Conservation (phyloP, 2,797 vertebrate species). For the Cyprinella venusta region DNA sequence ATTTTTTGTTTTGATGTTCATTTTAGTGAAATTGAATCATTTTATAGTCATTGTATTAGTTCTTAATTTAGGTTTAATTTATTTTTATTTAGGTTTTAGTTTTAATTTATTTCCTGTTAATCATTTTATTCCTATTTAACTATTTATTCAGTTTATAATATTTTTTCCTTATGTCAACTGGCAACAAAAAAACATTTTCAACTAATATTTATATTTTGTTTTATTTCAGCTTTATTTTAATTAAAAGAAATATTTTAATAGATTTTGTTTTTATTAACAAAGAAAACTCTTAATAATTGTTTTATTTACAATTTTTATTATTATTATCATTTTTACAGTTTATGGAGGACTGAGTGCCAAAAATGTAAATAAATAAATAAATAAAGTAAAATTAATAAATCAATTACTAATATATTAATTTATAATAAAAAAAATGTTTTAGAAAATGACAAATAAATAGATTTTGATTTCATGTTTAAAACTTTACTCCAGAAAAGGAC, state of each 20-base stretch:
- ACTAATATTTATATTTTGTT: neutral
- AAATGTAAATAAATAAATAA: neutral
- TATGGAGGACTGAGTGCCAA: neutral
- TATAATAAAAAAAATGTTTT: neutral
- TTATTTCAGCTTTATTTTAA: neutral
- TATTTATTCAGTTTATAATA: no score
- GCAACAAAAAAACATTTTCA: no score
- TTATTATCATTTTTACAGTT: neutral
- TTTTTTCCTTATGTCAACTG: neutral
- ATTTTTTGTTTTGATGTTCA: neutral
- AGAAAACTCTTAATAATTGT: neutral
- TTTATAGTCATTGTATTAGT: fast-evolving
- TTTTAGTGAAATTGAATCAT: neutral
- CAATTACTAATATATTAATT: neutral
- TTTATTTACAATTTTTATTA: neutral
- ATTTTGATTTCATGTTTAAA: neutral
- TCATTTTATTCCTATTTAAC: neutral
- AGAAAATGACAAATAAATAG: neutral
- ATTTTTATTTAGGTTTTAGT: neutral
- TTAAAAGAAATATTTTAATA: neutral
- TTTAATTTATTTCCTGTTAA: neutral
- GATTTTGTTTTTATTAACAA: neutral
- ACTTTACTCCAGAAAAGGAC: neutral
- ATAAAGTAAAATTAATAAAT: neutral
- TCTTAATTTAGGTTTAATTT: neutral